phyloP scores from a whole-genome alignment of 2,888 invertebrate genomes.

The Ectemnius continuus region DNA sequence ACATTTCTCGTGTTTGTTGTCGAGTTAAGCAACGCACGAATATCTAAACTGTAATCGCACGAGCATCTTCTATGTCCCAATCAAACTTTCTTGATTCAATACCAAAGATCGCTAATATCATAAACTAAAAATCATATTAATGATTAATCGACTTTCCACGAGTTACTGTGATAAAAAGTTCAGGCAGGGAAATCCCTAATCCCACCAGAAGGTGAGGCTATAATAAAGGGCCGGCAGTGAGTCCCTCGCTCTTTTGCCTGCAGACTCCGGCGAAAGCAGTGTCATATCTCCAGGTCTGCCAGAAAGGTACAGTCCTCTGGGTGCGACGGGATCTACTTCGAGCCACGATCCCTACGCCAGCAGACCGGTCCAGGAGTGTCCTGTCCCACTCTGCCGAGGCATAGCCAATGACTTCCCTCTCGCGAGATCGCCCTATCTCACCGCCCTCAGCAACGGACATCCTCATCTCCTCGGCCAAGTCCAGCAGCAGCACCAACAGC shows the following conservation, averaged over 20 bases:
- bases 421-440: conserved; percentile 74
- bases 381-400: conserved; percentile 74
- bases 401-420: conserved; percentile 73
- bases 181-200: no score
- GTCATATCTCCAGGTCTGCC: conserved; percentile 76
- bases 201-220: no score
- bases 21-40: no score
- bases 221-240: neutral
- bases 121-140: no score
- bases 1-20: no score
- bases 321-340: conserved; percentile 72
- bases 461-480: conserved; percentile 70
- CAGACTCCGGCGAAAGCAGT: conserved; percentile 76
- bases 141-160: no score
- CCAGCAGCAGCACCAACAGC: conserved; percentile 64
- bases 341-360: conserved; percentile 74
- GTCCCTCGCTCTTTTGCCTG: conserved; percentile 29
- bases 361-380: conserved; percentile 74
- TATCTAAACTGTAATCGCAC: no score
- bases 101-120: no score
- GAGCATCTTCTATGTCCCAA: no score
- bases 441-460: conserved; percentile 74
- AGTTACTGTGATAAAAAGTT: no score
- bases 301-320: conserved; percentile 76
- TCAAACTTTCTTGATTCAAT: no score